phyloP scores from a whole-genome alignment of 2,888 invertebrate species.

The Falcaria lacertinaria region DNA sequence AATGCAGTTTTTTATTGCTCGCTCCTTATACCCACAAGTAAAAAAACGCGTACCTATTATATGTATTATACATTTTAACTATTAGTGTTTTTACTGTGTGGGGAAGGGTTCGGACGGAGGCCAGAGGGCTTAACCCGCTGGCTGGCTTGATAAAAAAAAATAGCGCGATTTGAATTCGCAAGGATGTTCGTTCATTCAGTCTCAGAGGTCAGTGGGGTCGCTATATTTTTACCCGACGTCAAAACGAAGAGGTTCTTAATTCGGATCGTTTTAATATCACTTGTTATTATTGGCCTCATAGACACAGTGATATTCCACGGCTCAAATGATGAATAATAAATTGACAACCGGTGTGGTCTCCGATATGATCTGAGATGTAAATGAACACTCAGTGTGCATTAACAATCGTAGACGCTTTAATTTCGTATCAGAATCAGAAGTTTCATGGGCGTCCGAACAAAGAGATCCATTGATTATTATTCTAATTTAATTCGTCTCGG shows the following conservation, averaged over 20 bases:
- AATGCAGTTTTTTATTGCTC: slow-evolving; percentile 79
- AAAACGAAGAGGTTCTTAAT: too few relatives aligned
- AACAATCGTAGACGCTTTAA: slow-evolving; percentile 23
- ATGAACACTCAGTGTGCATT: slow-evolving; percentile 18
- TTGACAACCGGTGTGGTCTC: slow-evolving; percentile 3
- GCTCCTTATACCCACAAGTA: slow-evolving; percentile 74
- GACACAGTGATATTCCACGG: neutral
- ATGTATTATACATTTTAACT: slow-evolving; percentile 74
- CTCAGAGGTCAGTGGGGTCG: slow-evolving; percentile 45
- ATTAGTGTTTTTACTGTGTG: slow-evolving; percentile 67
- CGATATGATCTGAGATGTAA: slow-evolving; percentile 8
- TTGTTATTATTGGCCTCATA: too few relatives aligned
- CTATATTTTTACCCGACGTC: slow-evolving; percentile 35
- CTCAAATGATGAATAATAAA: neutral
- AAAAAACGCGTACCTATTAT: slow-evolving; percentile 72
- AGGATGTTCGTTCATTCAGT: slow-evolving; percentile 44
- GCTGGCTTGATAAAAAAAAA: slow-evolving; percentile 71
- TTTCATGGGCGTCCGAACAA: slow-evolving; percentile 42
- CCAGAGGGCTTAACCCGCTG: slow-evolving; percentile 59
- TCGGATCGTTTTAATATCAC: too few relatives aligned
- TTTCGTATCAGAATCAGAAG: slow-evolving; percentile 29
- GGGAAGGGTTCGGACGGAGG: slow-evolving; percentile 68
- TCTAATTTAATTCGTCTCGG: slow-evolving; percentile 69
- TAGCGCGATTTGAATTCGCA: slow-evolving; percentile 60
- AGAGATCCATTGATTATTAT: slow-evolving; percentile 62